Conservation (phyloP, 2,113 vertebrate genomes). For the Notarius quadriscutis region DNA sequence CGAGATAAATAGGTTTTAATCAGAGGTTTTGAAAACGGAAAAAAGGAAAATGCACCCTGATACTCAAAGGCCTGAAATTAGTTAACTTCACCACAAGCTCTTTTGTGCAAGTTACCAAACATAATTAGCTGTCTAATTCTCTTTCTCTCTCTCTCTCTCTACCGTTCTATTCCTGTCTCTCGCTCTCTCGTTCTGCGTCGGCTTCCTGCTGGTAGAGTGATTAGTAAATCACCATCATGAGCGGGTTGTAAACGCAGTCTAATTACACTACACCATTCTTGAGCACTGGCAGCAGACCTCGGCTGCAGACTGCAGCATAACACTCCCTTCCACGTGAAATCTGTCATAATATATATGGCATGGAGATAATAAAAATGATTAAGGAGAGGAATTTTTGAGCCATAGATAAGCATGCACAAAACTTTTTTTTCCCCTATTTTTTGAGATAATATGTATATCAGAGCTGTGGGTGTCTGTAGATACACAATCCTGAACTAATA, state of each 20-base stretch:
- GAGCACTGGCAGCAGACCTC: constrained; percentile 32
- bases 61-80: constrained; percentile 37
- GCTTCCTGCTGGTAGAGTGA: constrained; percentile 43
- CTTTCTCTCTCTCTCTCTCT: constrained; percentile 27
- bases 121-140: constrained; percentile 48
- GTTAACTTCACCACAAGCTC: constrained; percentile 29
- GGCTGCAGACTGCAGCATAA: constrained; percentile 18
- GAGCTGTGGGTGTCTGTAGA: neutral
- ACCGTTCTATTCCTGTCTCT: neutral
- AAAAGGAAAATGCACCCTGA: constrained; percentile 14
- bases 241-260: constrained; percentile 40
- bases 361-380: neutral
- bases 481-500: neutral
- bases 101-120: constrained; percentile 39
- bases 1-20: constrained; percentile 36
- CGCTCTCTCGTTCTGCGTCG: constrained; percentile 39
- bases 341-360: neutral
- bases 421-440: neutral
- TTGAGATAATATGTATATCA: too few relatives aligned
- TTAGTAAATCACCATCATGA: constrained; percentile 48
- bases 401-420: neutral
- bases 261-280: constrained; percentile 39
- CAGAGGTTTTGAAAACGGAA: constrained; percentile 22
- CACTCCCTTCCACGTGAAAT: constrained; percentile 6
- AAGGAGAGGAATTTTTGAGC: neutral